Evolutionary conservation across 2,888 invertebrate species (phyloP).

Genomic region (Pherbina coryleti): DNA sequence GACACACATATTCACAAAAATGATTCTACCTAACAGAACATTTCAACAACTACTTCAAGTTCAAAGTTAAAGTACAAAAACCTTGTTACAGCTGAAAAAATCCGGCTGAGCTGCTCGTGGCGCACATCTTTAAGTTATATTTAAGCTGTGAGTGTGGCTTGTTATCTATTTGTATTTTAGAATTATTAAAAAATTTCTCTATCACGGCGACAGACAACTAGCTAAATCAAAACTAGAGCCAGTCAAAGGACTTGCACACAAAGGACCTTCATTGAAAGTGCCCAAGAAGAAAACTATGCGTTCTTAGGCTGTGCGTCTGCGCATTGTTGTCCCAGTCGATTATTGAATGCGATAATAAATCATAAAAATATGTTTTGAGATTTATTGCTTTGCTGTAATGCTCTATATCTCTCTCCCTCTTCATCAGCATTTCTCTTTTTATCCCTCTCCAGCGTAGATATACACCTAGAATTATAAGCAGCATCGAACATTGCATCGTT

Average conservation of each 20-base stretch:
- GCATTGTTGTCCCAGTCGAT: constrained; percentile 52
- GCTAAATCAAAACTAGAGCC: neutral
- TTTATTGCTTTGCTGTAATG: neutral
- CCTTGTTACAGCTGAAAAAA: neutral
- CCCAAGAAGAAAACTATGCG: constrained; percentile 12
- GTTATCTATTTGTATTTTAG: neutral
- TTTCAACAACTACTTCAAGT: constrained; percentile 28
- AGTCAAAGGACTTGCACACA: constrained; percentile 12
- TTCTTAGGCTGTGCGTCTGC: neutral
- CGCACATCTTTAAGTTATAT: neutral
- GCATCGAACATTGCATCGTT: constrained; percentile 16
- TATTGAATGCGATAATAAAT: constrained; percentile 65
- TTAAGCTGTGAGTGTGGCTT: no score
- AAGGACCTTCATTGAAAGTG: neutral
- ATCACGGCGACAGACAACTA: neutral
- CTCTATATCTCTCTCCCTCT: neutral
- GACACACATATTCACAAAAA: neutral
- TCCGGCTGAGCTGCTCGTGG: neutral
- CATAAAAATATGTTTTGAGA: constrained; percentile 63
- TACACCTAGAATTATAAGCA: neutral
- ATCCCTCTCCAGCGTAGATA: neutral
- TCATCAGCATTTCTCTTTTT: no score
- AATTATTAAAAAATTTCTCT: neutral
- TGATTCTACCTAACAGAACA: constrained; percentile 4
- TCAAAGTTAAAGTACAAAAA: neutral